Conservation (phyloP, 2,797 vertebrate species). For the Phoeniculus purpureus region DNA sequence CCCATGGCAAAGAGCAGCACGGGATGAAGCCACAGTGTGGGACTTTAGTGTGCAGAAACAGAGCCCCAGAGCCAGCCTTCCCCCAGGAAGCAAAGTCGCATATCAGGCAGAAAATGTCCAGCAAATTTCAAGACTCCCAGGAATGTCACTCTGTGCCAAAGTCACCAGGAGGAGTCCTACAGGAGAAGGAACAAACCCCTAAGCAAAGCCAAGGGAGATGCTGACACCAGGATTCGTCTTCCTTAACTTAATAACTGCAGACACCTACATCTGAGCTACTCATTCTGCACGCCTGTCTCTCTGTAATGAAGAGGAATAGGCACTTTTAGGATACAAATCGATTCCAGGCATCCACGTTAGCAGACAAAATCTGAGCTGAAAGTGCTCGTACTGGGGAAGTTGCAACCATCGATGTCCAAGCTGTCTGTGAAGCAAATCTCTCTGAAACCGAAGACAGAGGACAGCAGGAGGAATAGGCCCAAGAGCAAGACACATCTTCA, state of each 20-base stretch:
- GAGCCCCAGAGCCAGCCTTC: fast-evolving
- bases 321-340: conserved; percentile 11
- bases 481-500: neutral
- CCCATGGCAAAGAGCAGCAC: neutral
- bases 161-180: neutral
- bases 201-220: conserved; percentile 7
- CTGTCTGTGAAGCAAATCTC: neutral
- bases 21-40: neutral
- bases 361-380: neutral
- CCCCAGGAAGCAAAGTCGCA: fast-evolving
- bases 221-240: conserved; percentile 12
- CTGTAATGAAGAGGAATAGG: conserved; percentile 55
- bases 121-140: neutral
- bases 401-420: fast-evolving
- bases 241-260: conserved; percentile 51
- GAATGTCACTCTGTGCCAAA: neutral
- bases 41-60: neutral
- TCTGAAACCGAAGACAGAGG: neutral
- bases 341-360: neutral
- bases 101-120: neutral
- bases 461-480: neutral
- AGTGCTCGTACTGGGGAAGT: neutral
- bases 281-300: conserved; percentile 14
- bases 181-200: neutral
- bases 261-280: conserved; percentile 53